Conservation (phyloP, 2,113 vertebrate species). For the Rhea pennata region DNA sequence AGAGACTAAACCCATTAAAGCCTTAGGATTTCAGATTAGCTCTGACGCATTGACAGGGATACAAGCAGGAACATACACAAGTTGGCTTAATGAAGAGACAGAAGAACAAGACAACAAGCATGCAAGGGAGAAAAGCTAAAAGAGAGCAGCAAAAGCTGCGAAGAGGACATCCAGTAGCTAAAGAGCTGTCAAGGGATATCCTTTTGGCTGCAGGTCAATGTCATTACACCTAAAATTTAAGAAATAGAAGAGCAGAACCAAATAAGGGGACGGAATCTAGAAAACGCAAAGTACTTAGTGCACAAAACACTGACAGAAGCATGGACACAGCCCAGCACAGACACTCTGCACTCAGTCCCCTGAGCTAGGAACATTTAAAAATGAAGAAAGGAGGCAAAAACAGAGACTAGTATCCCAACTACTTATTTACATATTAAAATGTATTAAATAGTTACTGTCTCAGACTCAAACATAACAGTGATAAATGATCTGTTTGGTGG, state of each 20-base stretch:
- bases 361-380: background rate
- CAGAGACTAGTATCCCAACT: background rate
- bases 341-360: background rate
- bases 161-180: background rate
- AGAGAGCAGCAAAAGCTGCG: background rate
- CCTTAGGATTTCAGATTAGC: conserved; percentile 25
- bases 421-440: background rate
- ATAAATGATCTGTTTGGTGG: background rate
- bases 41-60: background rate
- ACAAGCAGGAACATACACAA: background rate
- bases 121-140: background rate
- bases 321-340: background rate
- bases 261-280: background rate
- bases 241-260: background rate
- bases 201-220: background rate
- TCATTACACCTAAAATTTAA: background rate
- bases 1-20: conserved; percentile 1
- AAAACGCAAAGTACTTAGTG: background rate
- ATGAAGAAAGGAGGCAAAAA: background rate
- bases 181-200: background rate
- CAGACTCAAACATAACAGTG: background rate
- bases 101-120: background rate
- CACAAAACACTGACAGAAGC: background rate
- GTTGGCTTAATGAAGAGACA: background rate
- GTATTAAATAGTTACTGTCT: background rate